Evolutionary conservation across 2,888 invertebrate genomes (phyloP).

Genomic region (Lymantria dispar): DNA sequence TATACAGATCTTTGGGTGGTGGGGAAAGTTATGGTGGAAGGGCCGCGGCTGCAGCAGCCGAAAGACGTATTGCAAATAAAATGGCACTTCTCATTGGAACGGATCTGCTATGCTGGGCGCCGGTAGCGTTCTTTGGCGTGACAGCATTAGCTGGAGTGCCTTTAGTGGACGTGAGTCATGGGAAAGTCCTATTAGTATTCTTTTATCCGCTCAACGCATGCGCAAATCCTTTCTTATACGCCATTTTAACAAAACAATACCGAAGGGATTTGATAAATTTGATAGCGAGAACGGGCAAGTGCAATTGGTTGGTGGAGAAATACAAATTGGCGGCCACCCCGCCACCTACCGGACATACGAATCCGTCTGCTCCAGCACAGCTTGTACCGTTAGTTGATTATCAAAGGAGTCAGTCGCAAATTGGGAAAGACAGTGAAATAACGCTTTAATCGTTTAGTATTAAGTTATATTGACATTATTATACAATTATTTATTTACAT

Average conservation of each 20-base stretch:
- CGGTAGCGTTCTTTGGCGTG: slow-evolving; percentile 93
- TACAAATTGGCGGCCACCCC: slow-evolving; percentile 70
- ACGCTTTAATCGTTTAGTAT: slow-evolving; percentile 51
- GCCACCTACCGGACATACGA: slow-evolving; percentile 69
- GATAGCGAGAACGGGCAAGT: slow-evolving; percentile 83
- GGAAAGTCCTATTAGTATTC: slow-evolving; percentile 92
- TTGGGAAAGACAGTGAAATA: slow-evolving; percentile 59
- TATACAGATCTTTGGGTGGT: slow-evolving; percentile 90
- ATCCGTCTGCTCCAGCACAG: slow-evolving; percentile 62
- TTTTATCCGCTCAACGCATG: slow-evolving; percentile 96
- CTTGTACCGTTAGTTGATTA: slow-evolving; percentile 65
- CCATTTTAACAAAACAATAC: slow-evolving; percentile 94
- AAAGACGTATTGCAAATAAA: slow-evolving; percentile 91
- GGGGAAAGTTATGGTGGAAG: slow-evolving; percentile 85
- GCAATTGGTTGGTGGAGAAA: slow-evolving; percentile 65
- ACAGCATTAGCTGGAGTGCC: slow-evolving; percentile 93
- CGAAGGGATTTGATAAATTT: slow-evolving; percentile 87
- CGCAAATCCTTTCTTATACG: slow-evolving; percentile 96
- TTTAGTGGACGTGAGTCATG: slow-evolving; percentile 90
- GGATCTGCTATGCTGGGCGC: slow-evolving; percentile 92
- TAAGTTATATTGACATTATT: slow-evolving; percentile 51
- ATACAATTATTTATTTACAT: slow-evolving; percentile 60
- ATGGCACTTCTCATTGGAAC: slow-evolving; percentile 95
- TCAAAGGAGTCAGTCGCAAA: slow-evolving; percentile 54
- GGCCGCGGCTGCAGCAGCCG: slow-evolving; percentile 84